These are phyloP conservation scores for Aurelia coerulea DNA, from an alignment of 30 jellyfish, hydroid and myxozoan species.

Conservation along the genomic window DNA sequence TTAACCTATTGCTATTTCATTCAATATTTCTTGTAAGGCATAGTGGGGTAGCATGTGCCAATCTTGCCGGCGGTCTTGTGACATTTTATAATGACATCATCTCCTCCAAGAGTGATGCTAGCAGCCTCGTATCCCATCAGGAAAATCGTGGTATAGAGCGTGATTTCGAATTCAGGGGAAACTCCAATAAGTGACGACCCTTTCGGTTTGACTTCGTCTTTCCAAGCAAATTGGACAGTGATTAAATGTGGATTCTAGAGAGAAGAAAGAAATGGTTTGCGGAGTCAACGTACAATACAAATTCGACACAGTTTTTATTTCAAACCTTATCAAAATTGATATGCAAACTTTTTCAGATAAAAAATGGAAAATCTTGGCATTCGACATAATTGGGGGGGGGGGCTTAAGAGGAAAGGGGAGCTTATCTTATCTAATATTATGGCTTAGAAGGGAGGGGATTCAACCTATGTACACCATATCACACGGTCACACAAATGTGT, in stretches of 20 bases:
- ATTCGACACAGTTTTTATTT: too few species aligned
- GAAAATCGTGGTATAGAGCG: slow-evolving; percentile 75
- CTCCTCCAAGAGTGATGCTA: slow-evolving; percentile 76
- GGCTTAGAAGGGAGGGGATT: too few species aligned
- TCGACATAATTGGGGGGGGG: too few species aligned
- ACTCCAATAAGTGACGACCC: slow-evolving; percentile 91
- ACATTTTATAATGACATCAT: slow-evolving; percentile 81
- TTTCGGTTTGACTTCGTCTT: slow-evolving; percentile 68
- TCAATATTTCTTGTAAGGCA: slow-evolving; percentile 10
- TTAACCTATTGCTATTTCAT: too few species aligned
- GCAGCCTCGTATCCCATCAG: slow-evolving; percentile 82
- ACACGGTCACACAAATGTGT: too few species aligned
- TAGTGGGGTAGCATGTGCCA: slow-evolving; percentile 83
- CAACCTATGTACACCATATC: too few species aligned
- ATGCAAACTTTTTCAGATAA: too few species aligned
- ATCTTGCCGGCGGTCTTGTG: slow-evolving; percentile 75
- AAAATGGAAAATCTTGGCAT: too few species aligned
- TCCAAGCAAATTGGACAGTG: slow-evolving; percentile 82
- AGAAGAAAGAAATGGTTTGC: neutral
- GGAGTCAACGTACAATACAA: too few species aligned
- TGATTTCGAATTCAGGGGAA: slow-evolving; percentile 94
- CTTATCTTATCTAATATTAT: too few species aligned
- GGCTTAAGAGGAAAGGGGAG: too few species aligned
- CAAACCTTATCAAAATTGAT: too few species aligned
- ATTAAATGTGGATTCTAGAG: slow-evolving; percentile 75